These are phyloP conservation scores for Drosophila vallismaia DNA, from an alignment of 2,888 invertebrate species.

Conservation along the genomic window DNA sequence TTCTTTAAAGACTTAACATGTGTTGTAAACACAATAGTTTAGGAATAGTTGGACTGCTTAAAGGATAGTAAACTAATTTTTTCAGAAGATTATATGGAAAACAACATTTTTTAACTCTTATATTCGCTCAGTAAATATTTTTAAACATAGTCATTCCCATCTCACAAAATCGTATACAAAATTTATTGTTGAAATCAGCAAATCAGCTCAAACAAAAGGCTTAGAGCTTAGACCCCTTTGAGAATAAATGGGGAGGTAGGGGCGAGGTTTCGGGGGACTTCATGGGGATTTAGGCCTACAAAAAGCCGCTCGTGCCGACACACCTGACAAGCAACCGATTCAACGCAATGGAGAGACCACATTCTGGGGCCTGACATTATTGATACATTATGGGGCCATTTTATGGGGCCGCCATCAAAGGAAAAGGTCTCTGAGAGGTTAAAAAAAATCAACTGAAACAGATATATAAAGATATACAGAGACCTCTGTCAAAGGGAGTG, in stretches of 20 bases:
- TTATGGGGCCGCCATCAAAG: conserved; percentile 63
- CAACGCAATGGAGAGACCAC: conserved; percentile 45
- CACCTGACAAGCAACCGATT: conserved; percentile 64
- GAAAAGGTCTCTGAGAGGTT: conserved; percentile 46
- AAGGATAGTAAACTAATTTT: background rate
- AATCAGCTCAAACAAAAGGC: conserved; percentile 32
- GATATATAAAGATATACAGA: conserved; percentile 24
- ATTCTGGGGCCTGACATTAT: conserved; percentile 62
- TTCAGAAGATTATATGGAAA: background rate
- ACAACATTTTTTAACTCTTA: background rate
- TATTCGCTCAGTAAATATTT: background rate
- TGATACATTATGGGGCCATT: conserved; percentile 68
- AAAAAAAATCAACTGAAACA: conserved; percentile 2
- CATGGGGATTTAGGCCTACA: conserved; percentile 19
- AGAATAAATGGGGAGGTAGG: conserved; percentile 19
- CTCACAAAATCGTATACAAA: conserved; percentile 18
- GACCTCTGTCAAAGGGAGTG: conserved; percentile 56
- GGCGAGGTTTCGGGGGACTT: conserved; percentile 2
- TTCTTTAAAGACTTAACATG: no score
- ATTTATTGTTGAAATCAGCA: conserved; percentile 45
- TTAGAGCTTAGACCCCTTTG: conserved; percentile 36
- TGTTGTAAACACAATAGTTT: background rate
- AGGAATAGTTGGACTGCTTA: background rate
- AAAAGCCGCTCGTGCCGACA: conserved; percentile 71
- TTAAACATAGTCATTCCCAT: conserved; percentile 4